Conservation (phyloP, 2,113 vertebrate species). For the Cathartes aura region DNA sequence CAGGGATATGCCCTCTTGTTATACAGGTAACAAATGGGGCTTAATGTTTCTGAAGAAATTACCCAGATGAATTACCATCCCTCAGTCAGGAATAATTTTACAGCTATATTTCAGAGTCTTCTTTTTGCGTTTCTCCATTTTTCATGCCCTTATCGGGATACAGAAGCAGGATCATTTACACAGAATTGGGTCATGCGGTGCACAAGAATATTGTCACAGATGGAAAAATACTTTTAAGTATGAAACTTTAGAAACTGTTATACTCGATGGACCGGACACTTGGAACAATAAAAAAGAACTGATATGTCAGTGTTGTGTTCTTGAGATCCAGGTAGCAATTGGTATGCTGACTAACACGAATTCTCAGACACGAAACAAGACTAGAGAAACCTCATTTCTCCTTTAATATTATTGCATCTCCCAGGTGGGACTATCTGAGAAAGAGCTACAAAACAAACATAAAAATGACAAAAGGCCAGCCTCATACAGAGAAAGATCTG, state of each 20-base stretch:
- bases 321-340: background rate
- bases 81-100: background rate
- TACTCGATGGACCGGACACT: background rate
- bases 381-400: background rate
- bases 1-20: background rate
- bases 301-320: background rate
- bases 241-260: background rate
- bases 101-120: background rate
- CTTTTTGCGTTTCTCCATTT: background rate
- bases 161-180: background rate
- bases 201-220: background rate
- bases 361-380: background rate
- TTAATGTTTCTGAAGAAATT: background rate
- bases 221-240: background rate
- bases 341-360: background rate
- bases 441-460: background rate
- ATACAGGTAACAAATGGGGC: background rate
- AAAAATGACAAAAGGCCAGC: background rate
- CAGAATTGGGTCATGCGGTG: background rate
- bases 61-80: background rate
- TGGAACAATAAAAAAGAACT: background rate
- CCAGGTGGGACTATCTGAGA: background rate
- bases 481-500: background rate
- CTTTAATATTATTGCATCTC: background rate
- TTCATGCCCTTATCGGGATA: background rate